Percentiles rank a stretch among this genome's conserved stretches.
phyloP scores from a whole-genome alignment of 2,113 vertebrate species.

The Sitta europaea region DNA sequence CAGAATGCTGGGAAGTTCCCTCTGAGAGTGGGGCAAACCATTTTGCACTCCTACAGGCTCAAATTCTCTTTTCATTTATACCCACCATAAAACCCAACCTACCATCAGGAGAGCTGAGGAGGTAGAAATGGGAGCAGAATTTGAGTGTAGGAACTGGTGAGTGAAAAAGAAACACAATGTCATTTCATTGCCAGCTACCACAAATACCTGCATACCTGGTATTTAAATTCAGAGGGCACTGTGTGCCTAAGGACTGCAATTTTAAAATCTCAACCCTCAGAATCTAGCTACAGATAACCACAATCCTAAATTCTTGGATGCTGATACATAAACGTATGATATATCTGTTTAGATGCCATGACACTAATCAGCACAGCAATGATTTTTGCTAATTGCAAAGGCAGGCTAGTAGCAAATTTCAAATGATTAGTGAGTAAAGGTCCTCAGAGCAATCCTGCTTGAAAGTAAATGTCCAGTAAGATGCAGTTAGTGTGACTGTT shows the following conservation, averaged over 20 bases:
- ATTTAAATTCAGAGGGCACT: neutral
- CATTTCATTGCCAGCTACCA: neutral
- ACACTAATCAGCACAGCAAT: conserved; percentile 50
- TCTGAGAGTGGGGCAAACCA: neutral
- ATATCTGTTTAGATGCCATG: conserved; percentile 39
- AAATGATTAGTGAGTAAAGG: conserved; percentile 26
- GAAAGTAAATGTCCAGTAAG: neutral
- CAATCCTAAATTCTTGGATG: conserved; percentile 35
- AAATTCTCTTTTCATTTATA: conserved; percentile 32
- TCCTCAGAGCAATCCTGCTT: conserved; percentile 41
- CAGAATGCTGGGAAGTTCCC: neutral
- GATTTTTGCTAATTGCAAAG: conserved; percentile 53
- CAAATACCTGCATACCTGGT: neutral
- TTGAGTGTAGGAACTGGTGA: neutral
- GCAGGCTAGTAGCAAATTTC: conserved; percentile 58
- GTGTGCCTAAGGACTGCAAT: neutral
- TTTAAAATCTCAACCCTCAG: neutral
- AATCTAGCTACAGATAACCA: conserved; percentile 31
- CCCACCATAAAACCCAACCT: neutral
- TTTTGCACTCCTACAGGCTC: neutral
- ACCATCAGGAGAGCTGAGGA: neutral
- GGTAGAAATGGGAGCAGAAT: conserved; percentile 32
- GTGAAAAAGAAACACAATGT: neutral
- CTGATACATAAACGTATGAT: conserved; percentile 29
- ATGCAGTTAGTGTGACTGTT: neutral